Evolutionary conservation across 2,113 vertebrate species (phyloP).

Genomic region (Ageneiosus marmoratus): DNA sequence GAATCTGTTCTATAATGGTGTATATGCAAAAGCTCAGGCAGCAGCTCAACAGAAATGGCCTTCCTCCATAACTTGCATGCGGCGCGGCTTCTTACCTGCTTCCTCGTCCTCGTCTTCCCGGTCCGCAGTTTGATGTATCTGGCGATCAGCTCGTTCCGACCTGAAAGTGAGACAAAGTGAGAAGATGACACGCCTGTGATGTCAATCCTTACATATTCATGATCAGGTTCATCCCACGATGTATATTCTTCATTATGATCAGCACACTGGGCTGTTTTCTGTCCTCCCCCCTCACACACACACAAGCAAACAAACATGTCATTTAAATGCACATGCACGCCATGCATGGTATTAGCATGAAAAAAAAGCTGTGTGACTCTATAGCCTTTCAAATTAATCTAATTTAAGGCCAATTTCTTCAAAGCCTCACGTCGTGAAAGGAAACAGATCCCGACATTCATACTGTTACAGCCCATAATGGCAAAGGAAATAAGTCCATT

Average conservation of each 20-base stretch:
- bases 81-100: slow-evolving; percentile 86
- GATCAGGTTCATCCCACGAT: neutral
- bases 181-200: neutral
- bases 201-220: neutral
- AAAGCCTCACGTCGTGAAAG: slow-evolving; percentile 71
- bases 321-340: slow-evolving; percentile 58
- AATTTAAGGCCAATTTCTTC: slow-evolving; percentile 74
- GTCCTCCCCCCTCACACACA: neutral
- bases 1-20: slow-evolving; percentile 1
- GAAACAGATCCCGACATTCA: slow-evolving; percentile 70
- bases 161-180: slow-evolving; percentile 63
- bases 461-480: slow-evolving; percentile 70
- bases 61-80: slow-evolving; percentile 63
- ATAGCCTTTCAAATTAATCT: slow-evolving; percentile 71
- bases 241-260: neutral
- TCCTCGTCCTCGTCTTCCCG: slow-evolving; percentile 97
- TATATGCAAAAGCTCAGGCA: slow-evolving; percentile 69
- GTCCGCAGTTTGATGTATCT: slow-evolving; percentile 99
- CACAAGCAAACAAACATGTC: slow-evolving; percentile 55
- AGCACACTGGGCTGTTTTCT: slow-evolving; percentile 25
- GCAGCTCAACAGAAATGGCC: slow-evolving; percentile 68
- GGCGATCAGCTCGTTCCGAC: slow-evolving; percentile 98
- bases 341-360: slow-evolving; percentile 65
- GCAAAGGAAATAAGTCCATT: slow-evolving; percentile 70
- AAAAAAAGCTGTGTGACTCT: slow-evolving; percentile 57